Base-by-base conservation (phyloP, 2,797 vertebrate species). In the Rhyacichthys aspro region DNA sequence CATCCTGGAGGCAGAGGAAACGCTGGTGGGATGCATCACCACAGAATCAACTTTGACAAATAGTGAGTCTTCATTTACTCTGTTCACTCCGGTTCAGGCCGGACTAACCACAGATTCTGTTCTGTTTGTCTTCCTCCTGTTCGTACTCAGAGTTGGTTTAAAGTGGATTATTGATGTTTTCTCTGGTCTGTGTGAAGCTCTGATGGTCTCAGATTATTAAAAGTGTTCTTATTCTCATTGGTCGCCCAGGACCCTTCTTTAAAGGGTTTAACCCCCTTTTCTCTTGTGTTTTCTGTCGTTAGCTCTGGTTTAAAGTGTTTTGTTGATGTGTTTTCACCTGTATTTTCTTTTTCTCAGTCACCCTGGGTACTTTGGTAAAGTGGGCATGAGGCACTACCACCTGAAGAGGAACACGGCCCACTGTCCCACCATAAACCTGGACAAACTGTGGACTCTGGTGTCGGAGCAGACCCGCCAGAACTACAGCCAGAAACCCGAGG, bases 31-130 rank as follows among this genome's bases (percentile, higher is more conserved):
- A 86, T 94, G 93, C 93, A 95, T 86, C 93, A 94, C 84, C 93
- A 94, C 92, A 95, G 97, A 78, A 98, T 98, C 89, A 99, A 99
- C 89, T 99, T 99, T 1, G 97, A 98, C 58, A 95, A 94, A 93
- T 95, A 94, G 95, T 96, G 88, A 94, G 95, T 88, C 0, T 2
- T n/a, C n/a, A n/a, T n/a, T 2, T 17, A 43, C 4, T 1, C 11
- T 41, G 7, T 11, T n/a, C 7, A 28, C 3, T 28, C 23, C 3
- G 4, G 23, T 28, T 28, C 23, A 28, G 23, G n/a, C n/a, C n/a
- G n/a, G n/a, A n/a, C n/a, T n/a, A n/a, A n/a, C n/a, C n/a, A n/a
- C n/a, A n/a, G n/a, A n/a, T n/a, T n/a, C n/a, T n/a, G n/a, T n/a
- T n/a, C n/a, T n/a, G n/a, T n/a, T n/a, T n/a, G n/a, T n/a, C n/a